A percentile compares a stretch with the other conserved stretches of the same genome.
Conservation (phyloP, 2,113 vertebrate genomes). For the Tympanuchus pallidicinctus region DNA sequence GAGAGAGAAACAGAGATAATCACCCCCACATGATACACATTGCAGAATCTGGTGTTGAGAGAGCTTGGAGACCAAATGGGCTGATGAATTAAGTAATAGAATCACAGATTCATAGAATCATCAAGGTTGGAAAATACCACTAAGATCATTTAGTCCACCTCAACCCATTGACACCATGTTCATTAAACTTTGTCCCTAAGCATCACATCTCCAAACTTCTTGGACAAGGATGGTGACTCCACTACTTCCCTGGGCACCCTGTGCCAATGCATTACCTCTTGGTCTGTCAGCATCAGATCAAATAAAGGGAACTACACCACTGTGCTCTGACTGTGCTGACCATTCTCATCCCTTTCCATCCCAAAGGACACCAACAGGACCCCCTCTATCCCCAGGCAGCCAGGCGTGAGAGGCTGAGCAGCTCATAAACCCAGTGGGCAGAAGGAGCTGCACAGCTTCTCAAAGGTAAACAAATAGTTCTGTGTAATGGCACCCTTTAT, state of each 20-base stretch:
- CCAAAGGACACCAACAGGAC: neutral
- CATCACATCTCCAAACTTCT: no score
- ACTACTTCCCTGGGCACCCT: no score
- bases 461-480: neutral
- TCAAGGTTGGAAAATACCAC: no score
- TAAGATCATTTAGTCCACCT: no score
- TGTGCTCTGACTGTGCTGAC: neutral
- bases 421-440: neutral
- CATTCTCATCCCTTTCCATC: neutral
- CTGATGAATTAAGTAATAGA: neutral
- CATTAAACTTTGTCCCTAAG: no score
- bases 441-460: neutral
- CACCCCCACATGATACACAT: neutral
- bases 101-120: no score
- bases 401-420: neutral
- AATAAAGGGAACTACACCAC: neutral
- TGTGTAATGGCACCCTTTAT: neutral
- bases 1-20: neutral
- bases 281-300: neutral
- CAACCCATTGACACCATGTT: no score
- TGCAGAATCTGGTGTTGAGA: neutral
- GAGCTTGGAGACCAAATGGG: neutral
- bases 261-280: neutral
- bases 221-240: no score
- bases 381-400: neutral